Evolutionary conservation across 2,888 invertebrate species (phyloP), one percentile per base, ranked within the genome.

Genomic region (Ichneumon xanthorius): DNA sequence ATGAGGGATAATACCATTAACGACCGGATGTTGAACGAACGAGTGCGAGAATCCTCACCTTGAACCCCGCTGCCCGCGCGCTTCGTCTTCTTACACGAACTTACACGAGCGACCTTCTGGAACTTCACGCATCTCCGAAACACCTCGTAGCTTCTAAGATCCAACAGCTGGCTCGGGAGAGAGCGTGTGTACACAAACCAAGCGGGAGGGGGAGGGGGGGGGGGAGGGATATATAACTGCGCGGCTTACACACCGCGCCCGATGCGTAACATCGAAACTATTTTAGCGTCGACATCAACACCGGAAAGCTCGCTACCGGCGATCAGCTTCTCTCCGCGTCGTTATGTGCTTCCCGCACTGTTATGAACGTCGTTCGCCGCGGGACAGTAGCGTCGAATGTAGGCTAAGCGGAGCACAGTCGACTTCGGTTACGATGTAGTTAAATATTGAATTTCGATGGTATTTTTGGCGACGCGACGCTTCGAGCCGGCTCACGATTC

Each of bases 281-380:
- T 84, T 84, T 80, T 84, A 80, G 71, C 75, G 70, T 63, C 55
- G 84, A 75, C 71, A 58, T 84, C 84, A 80, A 79, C 76, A 76
- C 50, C 37, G 50, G 61, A 45, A 61, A 83, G 73, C 67, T 79
- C 9, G n/a, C 55, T 5, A 55, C 55, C 67, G 19, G 19, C 40
- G 7, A 40, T 40, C 22, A 14, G 19, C 9, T 40, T 40, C 40
- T 37, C n/a, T 40, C 19, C 2, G 67, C n/a, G 22, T 16, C 67
- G 19, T 40, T 40, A 37, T 67, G 14, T 22, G 19, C 37, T n/a
- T 40, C 40, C 30, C 26, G 33, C 22, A 16, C 33, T 30, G 2
- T 16, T 26, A 5, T 33, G 26, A 33, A 0, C 61, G 6, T 63
- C 33, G 7, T 63, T 63, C 61, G 30, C 5, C 61, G 16, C 61